These are phyloP conservation scores for Sapajus apella DNA, from an alignment of 2,113 vertebrate genomes.

Conservation along the genomic window DNA sequence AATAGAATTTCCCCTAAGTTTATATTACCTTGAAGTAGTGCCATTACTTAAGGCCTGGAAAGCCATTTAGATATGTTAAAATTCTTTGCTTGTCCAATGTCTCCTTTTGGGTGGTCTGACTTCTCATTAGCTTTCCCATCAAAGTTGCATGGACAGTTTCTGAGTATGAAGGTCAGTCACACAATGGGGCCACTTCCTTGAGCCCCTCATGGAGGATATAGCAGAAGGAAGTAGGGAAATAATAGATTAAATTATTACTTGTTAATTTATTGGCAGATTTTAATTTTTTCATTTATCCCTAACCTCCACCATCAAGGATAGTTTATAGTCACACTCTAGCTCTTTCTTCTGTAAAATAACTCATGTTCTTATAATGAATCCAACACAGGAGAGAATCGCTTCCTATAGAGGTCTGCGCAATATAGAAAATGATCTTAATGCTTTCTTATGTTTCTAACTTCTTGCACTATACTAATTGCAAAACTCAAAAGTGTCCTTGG, in stretches of 20 bases:
- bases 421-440: neutral
- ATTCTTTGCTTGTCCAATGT: neutral
- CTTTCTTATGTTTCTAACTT: neutral
- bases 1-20: neutral
- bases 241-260: neutral
- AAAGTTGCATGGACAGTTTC: neutral
- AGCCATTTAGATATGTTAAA: neutral
- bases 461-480: neutral
- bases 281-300: neutral
- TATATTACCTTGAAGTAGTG: neutral
- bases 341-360: neutral
- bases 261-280: conserved; percentile 8
- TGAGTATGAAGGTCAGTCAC: neutral
- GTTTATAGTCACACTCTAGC: neutral
- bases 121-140: neutral
- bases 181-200: neutral
- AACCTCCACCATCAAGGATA: neutral
- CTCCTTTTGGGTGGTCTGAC: neutral
- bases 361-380: neutral
- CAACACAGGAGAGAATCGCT: too few relatives aligned
- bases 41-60: neutral
- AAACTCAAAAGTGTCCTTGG: conserved; percentile 3
- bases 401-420: neutral
- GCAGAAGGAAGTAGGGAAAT: neutral
- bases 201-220: neutral